Evolutionary conservation across 2,888 invertebrate species (phyloP), one percentile per base, ranked within the genome.

Genomic region (Orthosia incerta): DNA sequence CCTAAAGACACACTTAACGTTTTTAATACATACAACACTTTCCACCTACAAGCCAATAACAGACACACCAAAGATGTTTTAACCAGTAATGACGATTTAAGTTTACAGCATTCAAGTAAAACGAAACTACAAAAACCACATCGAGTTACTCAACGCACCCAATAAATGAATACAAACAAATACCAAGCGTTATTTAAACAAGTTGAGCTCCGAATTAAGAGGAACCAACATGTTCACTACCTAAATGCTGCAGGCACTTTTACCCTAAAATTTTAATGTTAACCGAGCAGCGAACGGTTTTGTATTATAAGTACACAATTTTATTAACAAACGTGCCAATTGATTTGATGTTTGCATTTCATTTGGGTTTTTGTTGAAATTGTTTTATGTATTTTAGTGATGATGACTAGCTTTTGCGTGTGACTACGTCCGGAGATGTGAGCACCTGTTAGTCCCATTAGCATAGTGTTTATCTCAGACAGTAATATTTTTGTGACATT

Each of bases 171-270:
- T 59, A 61, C 68, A 82, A 79, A 82, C 80, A 81, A 79, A 61
- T 67, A 26, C 51, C 50, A 20, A 15, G 5, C 74, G n/a, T 66
- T 82, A 83, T 74, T 78, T 74, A 73, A 74, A 74, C 78, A 71
- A 64, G 70, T 60, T 67, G 57, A 50, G 53, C 63, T 26, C 50
- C 26, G 72, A 88, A 87, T 89, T 86, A 88, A 87, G 85, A 85
- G 83, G 69, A 60, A 76, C 74, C 86, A 87, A 86, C 88, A 89
- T 73, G 72, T 59, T 46, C 78, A 86, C 84, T 84, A 79, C 84
- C 81, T 88, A 87, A 86, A 77, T 83, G 92, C 93, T 84, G 55
- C 61, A 74, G 87, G 90, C 89, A 75, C 69, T 83, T 79, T 83
- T 55, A 71, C 82, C 62, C 74, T 83, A 76, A 71, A 86, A 79